A percentile compares a stretch with the other conserved stretches of the same genome.
phyloP scores from a whole-genome alignment of 2,888 invertebrate species.

The Aleiodes alternator region DNA sequence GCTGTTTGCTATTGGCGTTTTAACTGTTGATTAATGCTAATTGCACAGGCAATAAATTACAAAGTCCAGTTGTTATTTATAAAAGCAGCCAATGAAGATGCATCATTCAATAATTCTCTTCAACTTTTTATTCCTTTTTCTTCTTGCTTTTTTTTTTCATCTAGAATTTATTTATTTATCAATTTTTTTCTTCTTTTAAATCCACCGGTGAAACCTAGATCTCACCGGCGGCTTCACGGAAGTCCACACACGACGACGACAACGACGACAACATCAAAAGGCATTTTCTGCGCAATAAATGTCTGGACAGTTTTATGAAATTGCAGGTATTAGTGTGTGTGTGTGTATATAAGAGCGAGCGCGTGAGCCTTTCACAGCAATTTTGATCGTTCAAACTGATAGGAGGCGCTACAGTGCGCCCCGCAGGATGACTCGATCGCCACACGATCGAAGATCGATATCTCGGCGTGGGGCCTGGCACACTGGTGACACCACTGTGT shows the following conservation, averaged over 20 bases:
- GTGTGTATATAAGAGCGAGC: neutral
- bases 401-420: constrained; percentile 36
- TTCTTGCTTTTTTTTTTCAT: neutral
- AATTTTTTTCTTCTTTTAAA: neutral
- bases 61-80: neutral
- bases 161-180: constrained; percentile 1
- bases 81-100: constrained; percentile 15
- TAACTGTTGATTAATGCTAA: constrained; percentile 10
- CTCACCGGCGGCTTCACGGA: neutral
- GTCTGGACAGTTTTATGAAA: constrained; percentile 19
- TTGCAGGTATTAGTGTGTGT: neutral
- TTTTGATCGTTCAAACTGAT: constrained; percentile 11
- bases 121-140: neutral
- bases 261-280: constrained; percentile 30
- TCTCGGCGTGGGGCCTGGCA: constrained; percentile 46
- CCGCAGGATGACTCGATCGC: constrained; percentile 52
- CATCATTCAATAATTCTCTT: neutral
- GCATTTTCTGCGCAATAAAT: constrained; percentile 29
- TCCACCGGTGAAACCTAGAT: constrained; percentile 1
- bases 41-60: neutral
- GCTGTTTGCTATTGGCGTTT: constrained; percentile 1
- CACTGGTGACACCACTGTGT: constrained; percentile 37
- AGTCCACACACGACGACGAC: constrained; percentile 14
- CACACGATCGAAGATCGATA: constrained; percentile 56
- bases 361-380: constrained; percentile 15